Percentiles rank a stretch among this genome's conserved stretches.
Conservation (phyloP, 2,797 vertebrate species). For the Eleutherodactylus coqui region DNA sequence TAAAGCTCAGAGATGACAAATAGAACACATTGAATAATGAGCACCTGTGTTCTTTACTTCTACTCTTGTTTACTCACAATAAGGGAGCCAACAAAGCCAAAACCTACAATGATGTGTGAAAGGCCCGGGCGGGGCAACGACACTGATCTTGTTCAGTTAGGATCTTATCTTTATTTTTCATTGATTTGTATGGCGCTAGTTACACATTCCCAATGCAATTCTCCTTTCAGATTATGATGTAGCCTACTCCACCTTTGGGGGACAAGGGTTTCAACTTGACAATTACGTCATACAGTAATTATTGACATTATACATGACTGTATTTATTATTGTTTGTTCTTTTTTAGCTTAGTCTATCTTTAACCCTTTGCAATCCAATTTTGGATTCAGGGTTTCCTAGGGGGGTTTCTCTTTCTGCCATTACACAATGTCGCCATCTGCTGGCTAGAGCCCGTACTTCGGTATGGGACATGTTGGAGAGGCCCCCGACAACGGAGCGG, state of each 20-base stretch:
- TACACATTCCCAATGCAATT: not conserved
- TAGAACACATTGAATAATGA: slow-evolving; percentile 21
- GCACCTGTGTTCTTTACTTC: not conserved
- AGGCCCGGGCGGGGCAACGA: not conserved
- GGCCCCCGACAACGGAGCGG: too few relatives aligned
- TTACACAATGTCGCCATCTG: too few relatives aligned
- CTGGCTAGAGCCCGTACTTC: too few relatives aligned
- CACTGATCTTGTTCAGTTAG: not conserved
- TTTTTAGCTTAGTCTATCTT: too few relatives aligned
- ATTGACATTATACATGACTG: not conserved
- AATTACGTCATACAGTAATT: not conserved
- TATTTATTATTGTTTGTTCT: not conserved
- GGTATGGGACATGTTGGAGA: too few relatives aligned
- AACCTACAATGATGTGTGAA: not conserved
- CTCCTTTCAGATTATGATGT: not conserved
- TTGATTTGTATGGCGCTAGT: not conserved
- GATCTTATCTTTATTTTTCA: not conserved
- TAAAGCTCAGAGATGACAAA: not conserved
- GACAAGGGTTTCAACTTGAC: not conserved
- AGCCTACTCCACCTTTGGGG: not conserved
- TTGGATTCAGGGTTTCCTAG: too few relatives aligned
- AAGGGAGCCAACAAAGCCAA: not conserved
- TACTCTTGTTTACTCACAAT: not conserved
- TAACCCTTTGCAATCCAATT: too few relatives aligned
- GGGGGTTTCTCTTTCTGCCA: too few relatives aligned